Evolutionary conservation across 2,888 invertebrate genomes (phyloP), one percentile per base, ranked within the genome.

Genomic region (Acanthosoma haemorrhoidale): DNA sequence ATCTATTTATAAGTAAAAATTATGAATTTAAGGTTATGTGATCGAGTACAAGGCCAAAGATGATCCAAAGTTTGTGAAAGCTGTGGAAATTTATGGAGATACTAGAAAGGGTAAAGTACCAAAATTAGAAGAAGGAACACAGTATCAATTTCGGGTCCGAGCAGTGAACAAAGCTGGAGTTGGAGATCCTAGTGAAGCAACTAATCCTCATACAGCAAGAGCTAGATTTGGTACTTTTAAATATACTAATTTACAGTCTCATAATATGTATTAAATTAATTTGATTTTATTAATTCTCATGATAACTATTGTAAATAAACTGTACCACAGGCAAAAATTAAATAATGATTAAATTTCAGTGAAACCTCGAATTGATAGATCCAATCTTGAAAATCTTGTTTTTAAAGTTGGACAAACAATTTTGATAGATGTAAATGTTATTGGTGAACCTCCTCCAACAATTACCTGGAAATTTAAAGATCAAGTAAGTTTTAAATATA

Each of bases 151-250:
- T 85, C 84, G 95, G 36, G 87, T 96, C 2, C 85, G 92, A n/a
- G 98, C 98, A 18, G 82, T 96, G 13, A 99, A 99, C 82, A 94
- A 95, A 82, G 96, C 96, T 58, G 98, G 99, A 1, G 88, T 88
- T 43, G 94, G 94, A 0, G 93, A 94, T 76, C 92, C 95, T 0
- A 92, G 92, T 25, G 94, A 95, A 80, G 91, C 92, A 78, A 94
- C 94, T 66, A 91, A 92, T 81, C 92, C 92, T 84, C 94, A 95
- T 77, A 91, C 91, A 3, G 94, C 93, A 75, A 94, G 94, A 78
- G 83, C 94, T 25, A 84, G 94, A 80, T 93, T 88, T 86, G 84
- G 92, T 93, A 81, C 90, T 91, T 39, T 51, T 13, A 51, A 21
- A 25, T 6, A n/a, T n/a, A n/a, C n/a, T n/a, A n/a, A n/a, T 36